Conservation (phyloP, 2,888 invertebrate genomes). For the Temnothorax ravouxi region DNA sequence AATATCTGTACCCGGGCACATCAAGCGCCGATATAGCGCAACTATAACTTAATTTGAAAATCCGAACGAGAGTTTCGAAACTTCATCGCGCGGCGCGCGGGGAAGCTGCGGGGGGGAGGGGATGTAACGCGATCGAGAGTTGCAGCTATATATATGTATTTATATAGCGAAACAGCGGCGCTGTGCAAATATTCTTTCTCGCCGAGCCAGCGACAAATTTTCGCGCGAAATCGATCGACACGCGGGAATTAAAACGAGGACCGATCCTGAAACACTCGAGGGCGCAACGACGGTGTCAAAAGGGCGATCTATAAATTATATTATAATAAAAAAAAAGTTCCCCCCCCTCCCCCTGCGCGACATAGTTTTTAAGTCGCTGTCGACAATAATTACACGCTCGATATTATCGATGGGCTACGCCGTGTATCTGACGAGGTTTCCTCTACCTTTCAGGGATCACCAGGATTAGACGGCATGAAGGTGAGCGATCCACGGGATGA, state of each 20-base stretch:
- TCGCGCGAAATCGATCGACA: slow-evolving; percentile 31
- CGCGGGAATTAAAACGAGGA: slow-evolving; percentile 27
- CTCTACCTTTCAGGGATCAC: slow-evolving; percentile 93
- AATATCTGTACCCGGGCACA: slow-evolving; percentile 33
- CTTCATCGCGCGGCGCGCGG: slow-evolving; percentile 18
- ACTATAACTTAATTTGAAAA: slow-evolving; percentile 51
- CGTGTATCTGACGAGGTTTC: slow-evolving; percentile 87
- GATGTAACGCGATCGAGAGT: slow-evolving; percentile 22
- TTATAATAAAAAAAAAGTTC: slow-evolving; percentile 46
- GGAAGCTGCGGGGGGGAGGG: neutral
- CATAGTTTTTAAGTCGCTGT: slow-evolving; percentile 64
- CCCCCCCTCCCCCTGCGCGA: slow-evolving; percentile 16
- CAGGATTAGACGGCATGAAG: slow-evolving; percentile 98
- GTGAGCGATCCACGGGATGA: slow-evolving; percentile 88
- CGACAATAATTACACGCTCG: slow-evolving; percentile 64
- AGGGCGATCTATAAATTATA: slow-evolving; percentile 55
- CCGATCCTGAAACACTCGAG: slow-evolving; percentile 49
- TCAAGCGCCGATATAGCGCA: slow-evolving; percentile 42
- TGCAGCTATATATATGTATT: slow-evolving; percentile 5
- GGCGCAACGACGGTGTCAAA: slow-evolving; percentile 40
- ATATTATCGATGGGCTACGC: slow-evolving; percentile 74
- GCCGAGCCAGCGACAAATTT: neutral
- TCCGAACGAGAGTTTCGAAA: slow-evolving; percentile 45
- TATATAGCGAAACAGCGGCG: slow-evolving; percentile 24
- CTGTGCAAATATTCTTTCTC: slow-evolving; percentile 47